Base-by-base conservation (phyloP, 2,113 vertebrate genomes). In the Lepus americanus region DNA sequence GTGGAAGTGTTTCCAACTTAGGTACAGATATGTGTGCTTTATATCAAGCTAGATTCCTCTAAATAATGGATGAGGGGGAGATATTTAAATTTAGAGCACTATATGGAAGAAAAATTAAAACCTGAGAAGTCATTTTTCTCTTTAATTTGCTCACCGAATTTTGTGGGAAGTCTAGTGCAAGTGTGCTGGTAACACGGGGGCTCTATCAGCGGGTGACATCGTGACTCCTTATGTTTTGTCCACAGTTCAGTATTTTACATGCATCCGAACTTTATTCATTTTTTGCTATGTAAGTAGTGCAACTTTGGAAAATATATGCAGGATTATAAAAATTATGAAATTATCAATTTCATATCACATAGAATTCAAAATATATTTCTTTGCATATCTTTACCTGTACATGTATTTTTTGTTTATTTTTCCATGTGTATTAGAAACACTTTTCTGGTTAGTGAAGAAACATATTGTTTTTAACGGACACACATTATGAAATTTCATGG, bases 391-490 rank as follows among this genome's bases (percentile, higher is more conserved):
- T 88, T 66, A 27, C 17, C 49, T 4, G 1, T 0, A 22, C 14
- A 36, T 16, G 25, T 20, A 61, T 55, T 1, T 49, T 36, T 20
- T 49, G 14, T 22, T 76, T 16, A 49, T 59, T 33, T 4, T n/a
- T 49, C 9, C 20, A 44, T 22, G 63, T 39, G 17, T 8, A 20
- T 19, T 16, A 39, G n/a, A 8, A 55, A 2, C 29, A 25, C 4
- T 0, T 88, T 79, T 53, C 78, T 82, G 22, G 63, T 49, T 49
- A 55, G 55, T 31, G 22, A 51, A 67, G 53, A 9, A 2, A 67
- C 9, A 16, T 14, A 11, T 64, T 11, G 3, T 70, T 76, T 12
- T 19, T 33, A 84, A 1, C 7, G 23, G 0, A 2, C 2, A 0
- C 29, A 1, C 13, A 1, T 36, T 73, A 3, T 3, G 9, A 69